Percentiles rank a stretch among this genome's conserved stretches.
Conservation (phyloP, 1,140 invertebrate genomes). For the Aphelenchoides avenae region DNA sequence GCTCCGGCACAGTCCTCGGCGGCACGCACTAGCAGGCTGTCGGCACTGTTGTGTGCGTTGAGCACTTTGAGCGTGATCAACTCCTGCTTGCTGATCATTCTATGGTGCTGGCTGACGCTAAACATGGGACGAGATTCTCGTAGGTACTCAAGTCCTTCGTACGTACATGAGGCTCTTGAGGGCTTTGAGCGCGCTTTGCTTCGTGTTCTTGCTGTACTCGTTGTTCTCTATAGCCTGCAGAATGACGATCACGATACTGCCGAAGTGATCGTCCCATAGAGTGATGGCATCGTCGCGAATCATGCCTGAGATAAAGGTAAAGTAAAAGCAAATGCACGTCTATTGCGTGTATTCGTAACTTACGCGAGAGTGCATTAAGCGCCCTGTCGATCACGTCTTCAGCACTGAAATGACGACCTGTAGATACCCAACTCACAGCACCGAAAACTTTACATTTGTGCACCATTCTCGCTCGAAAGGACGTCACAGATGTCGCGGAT, state of each 20-base stretch:
- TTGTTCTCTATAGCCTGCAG: conserved; percentile 68
- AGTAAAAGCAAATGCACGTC: too few relatives aligned
- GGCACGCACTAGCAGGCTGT: conserved; percentile 68
- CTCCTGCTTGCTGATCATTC: conserved; percentile 79
- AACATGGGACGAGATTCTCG: background rate
- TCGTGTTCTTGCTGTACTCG: background rate
- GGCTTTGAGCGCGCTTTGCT: conserved; percentile 15
- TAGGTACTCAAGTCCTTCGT: conserved; percentile 9
- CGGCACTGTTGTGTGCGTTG: conserved; percentile 73
- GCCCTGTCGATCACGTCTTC: conserved; percentile 37
- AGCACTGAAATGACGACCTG: conserved; percentile 10
- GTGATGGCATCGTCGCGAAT: conserved; percentile 62
- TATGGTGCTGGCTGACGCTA: conserved; percentile 67
- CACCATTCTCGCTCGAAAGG: background rate
- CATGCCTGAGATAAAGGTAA: conserved; percentile 61
- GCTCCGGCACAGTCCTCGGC: conserved; percentile 70
- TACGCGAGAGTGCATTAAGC: conserved; percentile 21
- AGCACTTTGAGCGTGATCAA: conserved; percentile 79
- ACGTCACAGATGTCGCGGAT: conserved; percentile 22
- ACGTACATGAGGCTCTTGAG: conserved; percentile 39
- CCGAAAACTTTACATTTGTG: background rate
- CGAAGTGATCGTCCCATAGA: conserved; percentile 66
- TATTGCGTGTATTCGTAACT: conserved; percentile 32
- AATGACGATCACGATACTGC: conserved; percentile 71
- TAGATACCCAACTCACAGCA: background rate